Conservation (phyloP, 2,113 vertebrate species). For the Chionis minor region DNA sequence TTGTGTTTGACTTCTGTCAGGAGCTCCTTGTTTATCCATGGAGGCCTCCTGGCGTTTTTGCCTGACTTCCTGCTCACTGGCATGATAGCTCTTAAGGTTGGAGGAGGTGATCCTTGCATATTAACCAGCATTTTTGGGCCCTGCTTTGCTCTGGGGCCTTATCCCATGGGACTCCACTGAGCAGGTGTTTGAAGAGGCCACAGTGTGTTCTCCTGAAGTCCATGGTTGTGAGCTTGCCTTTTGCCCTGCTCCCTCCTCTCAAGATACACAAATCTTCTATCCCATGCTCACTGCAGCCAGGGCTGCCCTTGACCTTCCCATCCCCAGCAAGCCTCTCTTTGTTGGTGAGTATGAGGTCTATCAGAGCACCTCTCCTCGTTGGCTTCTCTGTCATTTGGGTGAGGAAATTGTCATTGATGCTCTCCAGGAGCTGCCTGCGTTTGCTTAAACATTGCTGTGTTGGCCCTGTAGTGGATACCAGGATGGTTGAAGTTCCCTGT, state of each 20-base stretch:
- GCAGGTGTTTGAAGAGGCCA: not conserved
- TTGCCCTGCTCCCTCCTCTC: not conserved
- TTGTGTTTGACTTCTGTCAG: not conserved
- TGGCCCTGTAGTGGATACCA: not conserved
- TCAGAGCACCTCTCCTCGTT: not conserved
- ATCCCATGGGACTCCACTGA: not conserved
- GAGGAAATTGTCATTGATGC: not conserved
- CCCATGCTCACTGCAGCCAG: not conserved
- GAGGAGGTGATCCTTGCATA: not conserved
- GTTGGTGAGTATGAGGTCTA: not conserved
- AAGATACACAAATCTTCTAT: not conserved
- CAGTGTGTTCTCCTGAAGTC: not conserved
- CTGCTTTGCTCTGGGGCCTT: not conserved
- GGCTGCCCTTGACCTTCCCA: not conserved
- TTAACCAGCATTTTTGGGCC: not conserved
- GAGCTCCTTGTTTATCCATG: not conserved
- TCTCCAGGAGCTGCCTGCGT: not conserved
- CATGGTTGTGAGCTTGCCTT: not conserved
- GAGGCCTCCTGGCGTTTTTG: not conserved
- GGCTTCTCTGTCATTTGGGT: not conserved
- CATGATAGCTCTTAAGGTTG: not conserved
- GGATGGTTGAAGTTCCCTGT: rapidly evolving
- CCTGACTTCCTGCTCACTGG: not conserved
- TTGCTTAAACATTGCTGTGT: not conserved
- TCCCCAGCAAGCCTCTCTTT: not conserved